Conservation (phyloP, 2,113 vertebrate genomes). For the Istiophorus platypterus region DNA sequence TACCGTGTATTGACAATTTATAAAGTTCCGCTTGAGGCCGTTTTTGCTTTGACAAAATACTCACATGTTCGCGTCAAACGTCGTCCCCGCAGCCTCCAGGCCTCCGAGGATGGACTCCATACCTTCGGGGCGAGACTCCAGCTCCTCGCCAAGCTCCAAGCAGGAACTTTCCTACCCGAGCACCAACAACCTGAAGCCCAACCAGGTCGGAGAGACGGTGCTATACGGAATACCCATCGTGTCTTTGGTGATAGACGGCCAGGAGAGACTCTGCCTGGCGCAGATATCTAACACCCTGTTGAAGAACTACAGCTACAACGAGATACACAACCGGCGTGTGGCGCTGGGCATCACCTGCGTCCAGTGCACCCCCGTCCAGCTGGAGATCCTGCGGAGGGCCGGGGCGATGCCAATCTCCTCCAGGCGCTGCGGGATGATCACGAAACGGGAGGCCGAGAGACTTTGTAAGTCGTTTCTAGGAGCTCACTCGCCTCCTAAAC, state of each 20-base stretch:
- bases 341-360: conserved; percentile 95
- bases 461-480: conserved; percentile 94
- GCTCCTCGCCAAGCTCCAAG: conserved; percentile 92
- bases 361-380: conserved; percentile 93
- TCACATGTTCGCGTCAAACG: conserved; percentile 23
- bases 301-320: conserved; percentile 95
- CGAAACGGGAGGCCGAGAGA: conserved; percentile 92
- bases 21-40: not conserved
- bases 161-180: conserved; percentile 91
- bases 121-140: conserved; percentile 91
- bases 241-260: conserved; percentile 94
- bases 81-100: conserved; percentile 71
- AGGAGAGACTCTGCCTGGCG: conserved; percentile 92
- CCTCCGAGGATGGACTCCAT: conserved; percentile 93
- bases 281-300: conserved; percentile 94
- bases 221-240: conserved; percentile 97
- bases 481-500: conserved; percentile 90
- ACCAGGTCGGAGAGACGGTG: conserved; percentile 95
- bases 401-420: conserved; percentile 95
- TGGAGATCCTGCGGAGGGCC: conserved; percentile 92
- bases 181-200: conserved; percentile 91
- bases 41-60: not conserved
- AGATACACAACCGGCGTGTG: conserved; percentile 94
- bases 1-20: not conserved
- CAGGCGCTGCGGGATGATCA: conserved; percentile 94